Conservation (phyloP, 2,113 vertebrate species). For the Platysternon megacephalum region DNA sequence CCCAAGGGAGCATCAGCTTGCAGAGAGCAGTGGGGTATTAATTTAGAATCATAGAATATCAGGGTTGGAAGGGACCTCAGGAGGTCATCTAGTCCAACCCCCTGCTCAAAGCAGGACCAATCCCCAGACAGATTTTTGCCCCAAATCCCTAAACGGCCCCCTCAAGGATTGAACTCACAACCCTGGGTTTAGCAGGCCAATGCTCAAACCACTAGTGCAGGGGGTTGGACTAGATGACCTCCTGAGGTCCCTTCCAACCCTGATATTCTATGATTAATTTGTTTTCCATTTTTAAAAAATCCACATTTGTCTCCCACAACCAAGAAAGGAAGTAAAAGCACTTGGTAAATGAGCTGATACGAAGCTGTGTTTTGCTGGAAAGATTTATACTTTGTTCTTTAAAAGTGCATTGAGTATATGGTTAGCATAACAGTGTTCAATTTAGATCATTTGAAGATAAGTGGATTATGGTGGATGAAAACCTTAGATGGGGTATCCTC, state of each 20-base stretch:
- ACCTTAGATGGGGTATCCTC: neutral
- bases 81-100: no score
- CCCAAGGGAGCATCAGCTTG: neutral
- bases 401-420: neutral
- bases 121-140: no score
- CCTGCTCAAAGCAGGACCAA: no score
- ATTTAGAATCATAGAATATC: no score
- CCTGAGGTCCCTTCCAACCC: no score
- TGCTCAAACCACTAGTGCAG: no score
- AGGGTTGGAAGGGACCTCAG: no score
- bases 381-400: neutral
- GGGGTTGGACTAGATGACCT: no score
- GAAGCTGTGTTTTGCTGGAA: slow-evolving; percentile 4
- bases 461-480: accelerated
- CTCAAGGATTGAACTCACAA: no score
- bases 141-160: no score
- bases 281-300: neutral
- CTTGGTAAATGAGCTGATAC: neutral
- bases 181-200: no score
- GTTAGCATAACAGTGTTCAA: neutral
- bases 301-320: neutral
- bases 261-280: neutral
- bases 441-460: neutral
- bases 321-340: slow-evolving; percentile 10
- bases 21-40: slow-evolving; percentile 8